A percentile compares a stretch with the other conserved stretches of the same genome.
Evolutionary conservation across 2,888 invertebrate genomes (phyloP).

Genomic region (Ophion costatus): DNA sequence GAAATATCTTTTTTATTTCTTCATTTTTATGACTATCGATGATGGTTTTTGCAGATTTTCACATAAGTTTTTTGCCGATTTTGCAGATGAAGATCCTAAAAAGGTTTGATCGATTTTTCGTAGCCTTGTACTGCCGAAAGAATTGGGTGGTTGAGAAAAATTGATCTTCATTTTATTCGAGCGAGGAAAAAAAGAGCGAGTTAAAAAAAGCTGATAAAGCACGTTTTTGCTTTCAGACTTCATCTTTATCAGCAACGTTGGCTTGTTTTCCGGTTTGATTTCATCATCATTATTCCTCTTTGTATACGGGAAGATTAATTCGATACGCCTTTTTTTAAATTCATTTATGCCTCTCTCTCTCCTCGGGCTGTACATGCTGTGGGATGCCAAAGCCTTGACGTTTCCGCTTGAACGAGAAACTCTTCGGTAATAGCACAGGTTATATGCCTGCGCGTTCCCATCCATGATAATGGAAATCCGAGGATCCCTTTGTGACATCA

Average conservation of each 20-base stretch:
- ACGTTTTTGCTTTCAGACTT: neutral
- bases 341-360: constrained; percentile 5
- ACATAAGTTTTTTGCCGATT: neutral
- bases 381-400: constrained; percentile 23
- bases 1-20: neutral
- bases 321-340: neutral
- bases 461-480: constrained; percentile 9
- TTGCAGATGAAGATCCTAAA: neutral
- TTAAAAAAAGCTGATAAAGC: neutral
- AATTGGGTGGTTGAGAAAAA: neutral
- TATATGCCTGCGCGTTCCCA: neutral
- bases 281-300: neutral
- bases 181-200: neutral
- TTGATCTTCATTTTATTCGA: neutral
- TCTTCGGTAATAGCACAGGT: neutral
- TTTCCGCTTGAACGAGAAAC: constrained; percentile 26
- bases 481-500: neutral
- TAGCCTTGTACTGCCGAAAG: neutral
- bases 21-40: too few relatives aligned
- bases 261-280: neutral
- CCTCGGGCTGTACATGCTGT: neutral
- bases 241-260: neutral
- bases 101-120: neutral
- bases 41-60: too few relatives aligned
- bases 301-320: neutral